Evolutionary conservation across 2,797 vertebrate species (phyloP), one percentile per base, ranked within the genome.

Genomic region (Centroberyx gerrardi): DNA sequence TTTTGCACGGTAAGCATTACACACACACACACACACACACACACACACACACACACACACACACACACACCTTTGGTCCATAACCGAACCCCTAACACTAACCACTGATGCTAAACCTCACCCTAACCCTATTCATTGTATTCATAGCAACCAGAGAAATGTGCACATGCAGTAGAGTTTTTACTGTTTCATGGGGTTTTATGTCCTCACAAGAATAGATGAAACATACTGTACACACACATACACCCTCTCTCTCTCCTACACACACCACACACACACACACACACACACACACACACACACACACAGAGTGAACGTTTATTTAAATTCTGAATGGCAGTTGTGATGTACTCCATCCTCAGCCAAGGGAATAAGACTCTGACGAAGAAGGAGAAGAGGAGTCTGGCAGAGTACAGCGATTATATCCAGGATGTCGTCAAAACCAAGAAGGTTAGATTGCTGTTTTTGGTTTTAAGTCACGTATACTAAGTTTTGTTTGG

Each of bases 311-410:
- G 29, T 38, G 28, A 13, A 18, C 46, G 40, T 18, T 36, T 22
- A 13, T 62, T 72, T 62, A 79, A 77, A 10, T 78, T 72, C 42
- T 62, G 46, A 65, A 6, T 55, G 0, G 56, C 46, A 33, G 2
- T 13, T 31, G 1, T 83, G 5, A 29, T 83, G 44, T 76, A 60
- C 33, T 81, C 75, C 22, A 5, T 78, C 60, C 7, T 28, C 76
- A 96, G 95, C 54, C 90, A 82, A 72, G 38, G 92, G 17, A 91
- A 82, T 62, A 92, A 83, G 62, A 95, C 94, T 68, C 86, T 96
- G 79, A 93, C 87, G 0, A 96, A 94, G 87, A 96, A 93, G 83
- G 95, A 96, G 84, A 96, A 94, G 90, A 93, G 90, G 81, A 85
- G 18, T 14, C 90, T 96, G 85, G 54, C 74, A 0, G 91, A 94